phyloP scores from a whole-genome alignment of 1,140 invertebrate species.

The Drosophila sturtevanti region DNA sequence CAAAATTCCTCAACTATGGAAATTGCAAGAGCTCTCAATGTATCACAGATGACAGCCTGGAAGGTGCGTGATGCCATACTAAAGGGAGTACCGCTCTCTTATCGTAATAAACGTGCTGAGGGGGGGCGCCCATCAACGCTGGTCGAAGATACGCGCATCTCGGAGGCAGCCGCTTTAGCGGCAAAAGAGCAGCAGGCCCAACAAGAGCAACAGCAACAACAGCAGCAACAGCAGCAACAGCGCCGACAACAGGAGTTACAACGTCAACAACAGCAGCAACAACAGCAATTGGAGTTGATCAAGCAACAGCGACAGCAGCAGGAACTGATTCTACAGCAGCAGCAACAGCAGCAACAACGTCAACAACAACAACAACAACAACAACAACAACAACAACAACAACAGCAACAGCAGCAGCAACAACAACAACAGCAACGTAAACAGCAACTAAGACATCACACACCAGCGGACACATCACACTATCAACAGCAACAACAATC shows the following conservation, averaged over 20 bases:
- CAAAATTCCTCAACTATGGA: constrained; percentile 81
- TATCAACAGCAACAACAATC: constrained; percentile 59
- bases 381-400: constrained; percentile 42
- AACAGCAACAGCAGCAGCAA: constrained; percentile 38
- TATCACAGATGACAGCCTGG: constrained; percentile 82
- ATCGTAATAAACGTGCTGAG: constrained; percentile 74
- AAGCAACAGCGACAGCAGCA: constrained; percentile 47
- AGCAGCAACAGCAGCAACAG: constrained; percentile 29
- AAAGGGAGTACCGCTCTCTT: constrained; percentile 77
- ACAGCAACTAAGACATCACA: constrained; percentile 41
- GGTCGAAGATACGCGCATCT: constrained; percentile 20
- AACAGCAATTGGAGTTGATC: constrained; percentile 26
- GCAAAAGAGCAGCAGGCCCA: constrained; percentile 49
- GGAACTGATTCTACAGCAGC: constrained; percentile 35
- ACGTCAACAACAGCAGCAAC: constrained; percentile 43
- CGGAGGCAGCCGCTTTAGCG: constrained; percentile 20
- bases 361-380: constrained; percentile 45
- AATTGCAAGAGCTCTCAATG: constrained; percentile 73
- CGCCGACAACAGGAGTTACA: constrained; percentile 40
- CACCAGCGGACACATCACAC: constrained; percentile 65
- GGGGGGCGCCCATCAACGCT: constrained; percentile 28
- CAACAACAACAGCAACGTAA: constrained; percentile 45
- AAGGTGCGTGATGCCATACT: constrained; percentile 79
- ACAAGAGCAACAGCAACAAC: constrained; percentile 43
- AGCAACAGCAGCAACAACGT: constrained; percentile 33